Conservation (phyloP, 2,797 vertebrate species). For the Thalassophryne amazonica region DNA sequence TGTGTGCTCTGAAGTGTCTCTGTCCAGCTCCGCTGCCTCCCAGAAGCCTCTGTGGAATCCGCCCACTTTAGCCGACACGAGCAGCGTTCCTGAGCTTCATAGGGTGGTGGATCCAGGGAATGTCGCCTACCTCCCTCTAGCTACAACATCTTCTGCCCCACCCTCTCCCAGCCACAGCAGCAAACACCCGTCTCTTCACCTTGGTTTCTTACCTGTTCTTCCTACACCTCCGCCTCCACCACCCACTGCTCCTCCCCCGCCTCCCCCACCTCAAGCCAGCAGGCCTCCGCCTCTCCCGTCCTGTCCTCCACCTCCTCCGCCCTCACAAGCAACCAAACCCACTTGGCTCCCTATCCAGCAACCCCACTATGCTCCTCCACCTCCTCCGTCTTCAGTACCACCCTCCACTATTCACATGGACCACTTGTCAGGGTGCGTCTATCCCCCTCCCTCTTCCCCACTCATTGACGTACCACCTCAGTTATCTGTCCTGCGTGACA, state of each 20-base stretch:
- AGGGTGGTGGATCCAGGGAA: constrained; percentile 45
- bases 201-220: constrained; percentile 41
- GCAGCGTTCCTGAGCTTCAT: constrained; percentile 42
- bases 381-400: constrained; percentile 45
- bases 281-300: constrained; percentile 60
- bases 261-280: constrained; percentile 33
- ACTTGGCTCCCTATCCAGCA: constrained; percentile 78
- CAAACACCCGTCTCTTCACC: constrained; percentile 45
- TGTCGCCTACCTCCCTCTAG: constrained; percentile 56
- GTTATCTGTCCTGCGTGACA: constrained; percentile 58
- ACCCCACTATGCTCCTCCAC: constrained; percentile 32
- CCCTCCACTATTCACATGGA: constrained; percentile 48
- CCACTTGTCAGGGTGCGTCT: constrained; percentile 59
- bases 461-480: constrained; percentile 33
- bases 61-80: constrained; percentile 33
- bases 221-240: constrained; percentile 42
- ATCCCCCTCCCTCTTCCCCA: constrained; percentile 27
- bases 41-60: constrained; percentile 78
- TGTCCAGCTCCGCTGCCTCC: constrained; percentile 71
- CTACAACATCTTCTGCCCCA: constrained; percentile 66
- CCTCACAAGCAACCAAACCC: constrained; percentile 73
- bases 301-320: constrained; percentile 64
- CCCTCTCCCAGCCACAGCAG: constrained; percentile 49
- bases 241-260: constrained; percentile 48
- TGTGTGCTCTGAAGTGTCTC: constrained; percentile 59